Percentiles rank a stretch among this genome's conserved stretches.
Conservation (phyloP, 2,797 vertebrate genomes). For the Falco biarmicus region DNA sequence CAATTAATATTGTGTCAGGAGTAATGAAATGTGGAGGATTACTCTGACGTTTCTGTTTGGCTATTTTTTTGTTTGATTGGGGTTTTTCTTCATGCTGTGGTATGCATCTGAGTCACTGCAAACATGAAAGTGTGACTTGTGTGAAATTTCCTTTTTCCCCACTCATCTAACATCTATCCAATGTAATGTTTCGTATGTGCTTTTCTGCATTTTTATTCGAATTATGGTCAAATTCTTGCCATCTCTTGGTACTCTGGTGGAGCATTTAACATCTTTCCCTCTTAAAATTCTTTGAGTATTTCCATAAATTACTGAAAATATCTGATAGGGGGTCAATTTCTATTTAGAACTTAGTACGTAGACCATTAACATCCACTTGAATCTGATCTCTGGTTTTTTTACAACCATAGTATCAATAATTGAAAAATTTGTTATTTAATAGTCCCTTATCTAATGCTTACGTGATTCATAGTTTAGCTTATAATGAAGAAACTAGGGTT, state of each 20-base stretch:
- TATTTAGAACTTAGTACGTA: not conserved
- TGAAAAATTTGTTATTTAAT: not conserved
- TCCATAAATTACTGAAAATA: not conserved
- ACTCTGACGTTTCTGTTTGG: not conserved
- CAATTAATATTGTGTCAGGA: not conserved
- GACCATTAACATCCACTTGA: not conserved
- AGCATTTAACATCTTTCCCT: not conserved
- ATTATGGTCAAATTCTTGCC: not conserved
- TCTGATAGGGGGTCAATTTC: not conserved
- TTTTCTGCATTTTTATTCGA: not conserved
- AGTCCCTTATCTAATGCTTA: fast-evolving
- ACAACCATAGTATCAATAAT: not conserved
- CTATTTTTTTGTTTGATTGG: not conserved
- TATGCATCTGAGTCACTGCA: not conserved
- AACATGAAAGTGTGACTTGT: not conserved
- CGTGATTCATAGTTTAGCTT: not conserved
- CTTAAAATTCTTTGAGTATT: slow-evolving; percentile 4
- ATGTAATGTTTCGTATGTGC: not conserved
- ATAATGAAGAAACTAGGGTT: not conserved
- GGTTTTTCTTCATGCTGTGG: not conserved
- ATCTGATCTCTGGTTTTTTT: not conserved
- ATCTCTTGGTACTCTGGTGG: not conserved
- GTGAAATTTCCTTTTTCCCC: not conserved
- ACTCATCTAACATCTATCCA: not conserved
- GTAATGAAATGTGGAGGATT: not conserved